These are phyloP conservation scores for Pseudochaenichthys georgianus DNA, from an alignment of 2,797 vertebrate species.

Conservation along the genomic window DNA sequence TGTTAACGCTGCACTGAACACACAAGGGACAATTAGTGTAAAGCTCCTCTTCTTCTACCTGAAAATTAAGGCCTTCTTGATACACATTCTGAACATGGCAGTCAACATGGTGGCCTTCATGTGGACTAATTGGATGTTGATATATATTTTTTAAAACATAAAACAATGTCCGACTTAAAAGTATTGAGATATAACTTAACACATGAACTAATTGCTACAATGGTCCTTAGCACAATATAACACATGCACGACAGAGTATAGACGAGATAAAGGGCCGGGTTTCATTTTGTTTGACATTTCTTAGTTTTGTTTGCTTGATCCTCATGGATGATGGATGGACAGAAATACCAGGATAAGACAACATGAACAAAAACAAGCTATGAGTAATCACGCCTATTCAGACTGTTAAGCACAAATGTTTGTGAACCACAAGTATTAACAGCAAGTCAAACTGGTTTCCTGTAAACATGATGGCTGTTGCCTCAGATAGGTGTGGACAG, in stretches of 20 bases:
- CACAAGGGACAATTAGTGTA: slow-evolving; percentile 18
- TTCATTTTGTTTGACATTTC: slow-evolving; percentile 30
- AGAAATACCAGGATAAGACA: slow-evolving; percentile 33
- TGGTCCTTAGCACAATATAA: background rate
- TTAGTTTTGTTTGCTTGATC: slow-evolving; percentile 29
- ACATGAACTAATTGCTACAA: background rate
- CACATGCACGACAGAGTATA: background rate
- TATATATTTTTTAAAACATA: background rate
- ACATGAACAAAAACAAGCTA: slow-evolving; percentile 2
- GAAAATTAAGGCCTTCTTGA: background rate
- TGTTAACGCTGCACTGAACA: slow-evolving; percentile 7
- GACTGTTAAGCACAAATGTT: slow-evolving; percentile 21
- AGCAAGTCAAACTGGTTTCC: slow-evolving; percentile 66
- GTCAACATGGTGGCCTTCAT: background rate
- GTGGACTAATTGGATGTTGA: background rate
- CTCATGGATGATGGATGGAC: slow-evolving; percentile 31
- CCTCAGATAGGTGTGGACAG: slow-evolving; percentile 64
- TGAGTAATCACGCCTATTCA: slow-evolving; percentile 32
- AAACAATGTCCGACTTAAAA: background rate
- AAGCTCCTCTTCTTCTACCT: slow-evolving; percentile 14
- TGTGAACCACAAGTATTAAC: slow-evolving; percentile 48
- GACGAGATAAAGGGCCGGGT: background rate
- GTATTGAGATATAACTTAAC: background rate
- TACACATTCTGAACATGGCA: background rate
- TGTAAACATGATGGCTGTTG: slow-evolving; percentile 51